Percentiles rank a stretch among this genome's conserved stretches.
Conservation (phyloP, 2,888 invertebrate genomes). For the Abscondita cerata region DNA sequence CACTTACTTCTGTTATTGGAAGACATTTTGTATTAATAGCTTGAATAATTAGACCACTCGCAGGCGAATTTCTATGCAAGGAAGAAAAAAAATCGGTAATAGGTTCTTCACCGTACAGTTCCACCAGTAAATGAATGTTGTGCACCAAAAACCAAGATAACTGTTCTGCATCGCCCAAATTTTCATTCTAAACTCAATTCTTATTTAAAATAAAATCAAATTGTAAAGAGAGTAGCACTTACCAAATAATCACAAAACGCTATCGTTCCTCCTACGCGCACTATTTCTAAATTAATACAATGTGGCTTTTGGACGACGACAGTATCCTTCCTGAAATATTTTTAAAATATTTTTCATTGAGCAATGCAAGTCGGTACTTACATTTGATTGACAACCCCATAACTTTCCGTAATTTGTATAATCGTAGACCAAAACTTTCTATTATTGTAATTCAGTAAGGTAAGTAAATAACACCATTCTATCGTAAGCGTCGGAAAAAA, state of each 20-base stretch:
- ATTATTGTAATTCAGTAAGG: conserved; percentile 74
- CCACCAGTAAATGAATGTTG: conserved; percentile 71
- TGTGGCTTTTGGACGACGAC: conserved; percentile 23
- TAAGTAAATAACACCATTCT: conserved; percentile 81
- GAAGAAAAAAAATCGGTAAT: conserved; percentile 68
- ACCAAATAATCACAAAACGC: conserved; percentile 76
- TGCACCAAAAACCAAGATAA: conserved; percentile 80
- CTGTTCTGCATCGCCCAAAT: conserved; percentile 74
- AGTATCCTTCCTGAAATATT: conserved; percentile 29
- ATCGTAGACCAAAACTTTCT: conserved; percentile 69
- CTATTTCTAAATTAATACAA: conserved; percentile 67
- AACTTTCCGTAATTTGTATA: conserved; percentile 43
- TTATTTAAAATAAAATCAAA: background rate
- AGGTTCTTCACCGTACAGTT: conserved; percentile 69
- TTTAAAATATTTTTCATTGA: conserved; percentile 12
- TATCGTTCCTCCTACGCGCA: conserved; percentile 52
- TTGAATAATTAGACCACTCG: conserved; percentile 75
- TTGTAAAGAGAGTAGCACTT: no score
- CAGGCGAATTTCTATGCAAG: conserved; percentile 68
- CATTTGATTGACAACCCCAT: conserved; percentile 43
- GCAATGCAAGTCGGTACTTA: conserved; percentile 33
- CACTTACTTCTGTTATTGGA: conserved; percentile 59
- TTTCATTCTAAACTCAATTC: conserved; percentile 65
- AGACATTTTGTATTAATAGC: conserved; percentile 73
- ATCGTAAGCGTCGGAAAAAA: conserved; percentile 72